These are phyloP conservation scores for Halesus radiatus DNA, from an alignment of 1,140 invertebrate genomes.

Conservation along the genomic window DNA sequence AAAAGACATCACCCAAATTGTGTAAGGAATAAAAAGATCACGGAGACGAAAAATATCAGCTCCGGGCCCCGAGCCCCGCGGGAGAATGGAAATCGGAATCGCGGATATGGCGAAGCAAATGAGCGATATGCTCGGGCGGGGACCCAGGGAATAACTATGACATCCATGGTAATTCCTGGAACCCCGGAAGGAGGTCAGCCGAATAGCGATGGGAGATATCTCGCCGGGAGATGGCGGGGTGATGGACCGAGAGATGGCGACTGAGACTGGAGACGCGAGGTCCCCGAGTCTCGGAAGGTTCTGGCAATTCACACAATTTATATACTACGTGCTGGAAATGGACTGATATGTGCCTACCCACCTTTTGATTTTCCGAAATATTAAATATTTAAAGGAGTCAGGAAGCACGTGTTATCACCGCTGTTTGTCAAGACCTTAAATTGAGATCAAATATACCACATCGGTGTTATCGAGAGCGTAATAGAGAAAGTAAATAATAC, in stretches of 20 bases:
- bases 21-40: conserved; percentile 35
- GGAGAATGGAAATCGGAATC: conserved; percentile 27
- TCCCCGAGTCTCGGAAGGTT: background rate
- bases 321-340: background rate
- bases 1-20: conserved; percentile 38
- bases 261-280: background rate
- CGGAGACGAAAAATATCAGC: conserved; percentile 13
- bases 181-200: conserved; percentile 21
- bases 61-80: background rate
- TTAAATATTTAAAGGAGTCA: too few species aligned
- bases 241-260: too few species aligned
- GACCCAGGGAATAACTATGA: conserved; percentile 4
- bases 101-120: conserved; percentile 17
- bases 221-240: background rate
- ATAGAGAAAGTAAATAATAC: too few species aligned
- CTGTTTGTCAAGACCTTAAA: too few species aligned
- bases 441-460: too few species aligned
- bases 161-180: conserved; percentile 38
- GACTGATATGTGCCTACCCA: background rate
- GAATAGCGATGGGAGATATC: background rate
- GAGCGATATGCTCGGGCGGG: conserved; percentile 18
- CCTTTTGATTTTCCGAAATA: too few species aligned
- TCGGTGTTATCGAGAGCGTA: too few species aligned
- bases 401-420: too few species aligned
- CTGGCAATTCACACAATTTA: background rate